Evolutionary conservation across 2,113 vertebrate species (phyloP), one percentile per base, ranked within the genome.

Genomic region (Phrynosoma blainvillii): DNA sequence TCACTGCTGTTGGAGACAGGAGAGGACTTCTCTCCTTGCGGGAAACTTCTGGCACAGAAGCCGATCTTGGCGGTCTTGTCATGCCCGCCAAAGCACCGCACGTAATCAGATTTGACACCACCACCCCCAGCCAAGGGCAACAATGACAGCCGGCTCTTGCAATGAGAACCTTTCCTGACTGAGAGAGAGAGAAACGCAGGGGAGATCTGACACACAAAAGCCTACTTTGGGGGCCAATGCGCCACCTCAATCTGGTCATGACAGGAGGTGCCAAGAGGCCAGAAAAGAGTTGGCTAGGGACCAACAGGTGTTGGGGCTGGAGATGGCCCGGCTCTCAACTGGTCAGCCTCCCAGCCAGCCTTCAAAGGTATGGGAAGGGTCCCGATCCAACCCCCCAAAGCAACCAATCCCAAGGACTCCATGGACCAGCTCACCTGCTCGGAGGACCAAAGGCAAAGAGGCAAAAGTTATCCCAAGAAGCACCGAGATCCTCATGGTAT

Each of bases 401-500:
- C 6, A 18, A 79, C 59, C 54, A 40, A 68, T 1, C 10, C 16
- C 56, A 30, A 1, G 9, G 13, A n/a, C 62, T 11, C 65, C 52
- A 42, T 54, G 18, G 42, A 12, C 12, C 42, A 5, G 30, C 93
- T 95, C 92, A 95, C 95, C 95, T 95, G 89, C 94, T 76, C 56
- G 90, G 62, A 92, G n/a, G 89, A 95, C 32, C 71, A 95, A 88
- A 27, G 92, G 91, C 89, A 95, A 89, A 79, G 87, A 89, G 88
- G 95, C 74, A 62, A 96, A 94, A 93, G 93, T 95, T 89, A 94
- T 59, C 27, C 89, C 88, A 1, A 77, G 88, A 25, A 88, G 88
- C 52, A 85, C 74, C 18, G 14, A 84, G 16, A 79, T 71, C 85
- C 85, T 83, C 94, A 92, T 93, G 84, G 59, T 1, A 21, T 79